phyloP scores from a whole-genome alignment of 1,140 invertebrate species.

The Drosophila sulfurigaster region DNA sequence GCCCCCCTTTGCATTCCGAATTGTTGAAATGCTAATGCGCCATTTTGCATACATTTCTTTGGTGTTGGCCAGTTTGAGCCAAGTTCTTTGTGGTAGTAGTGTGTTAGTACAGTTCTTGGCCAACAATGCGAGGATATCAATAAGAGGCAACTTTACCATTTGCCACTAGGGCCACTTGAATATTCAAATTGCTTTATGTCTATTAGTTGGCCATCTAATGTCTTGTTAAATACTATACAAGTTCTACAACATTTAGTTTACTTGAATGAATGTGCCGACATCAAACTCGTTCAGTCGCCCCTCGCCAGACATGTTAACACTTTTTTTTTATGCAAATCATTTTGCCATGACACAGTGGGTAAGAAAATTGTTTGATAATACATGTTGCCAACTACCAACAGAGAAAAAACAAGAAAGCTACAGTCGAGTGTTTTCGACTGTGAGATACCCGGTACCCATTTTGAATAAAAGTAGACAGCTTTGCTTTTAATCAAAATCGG shows the following conservation, averaged over 20 bases:
- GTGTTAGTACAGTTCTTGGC: slow-evolving; percentile 15
- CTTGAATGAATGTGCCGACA: neutral
- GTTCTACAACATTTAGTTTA: neutral
- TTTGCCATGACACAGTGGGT: slow-evolving; percentile 37
- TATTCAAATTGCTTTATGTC: slow-evolving; percentile 23
- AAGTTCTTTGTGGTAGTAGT: neutral
- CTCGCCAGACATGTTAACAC: slow-evolving; percentile 16
- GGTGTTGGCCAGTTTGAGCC: slow-evolving; percentile 44
- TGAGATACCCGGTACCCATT: too few species aligned
- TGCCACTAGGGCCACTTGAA: slow-evolving; percentile 7
- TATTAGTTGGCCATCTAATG: slow-evolving; percentile 9
- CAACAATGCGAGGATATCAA: neutral
- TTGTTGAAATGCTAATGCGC: slow-evolving; percentile 82
- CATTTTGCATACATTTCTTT: slow-evolving; percentile 79
- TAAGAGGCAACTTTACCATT: neutral
- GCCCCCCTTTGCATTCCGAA: slow-evolving; percentile 37
- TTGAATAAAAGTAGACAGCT: too few species aligned
- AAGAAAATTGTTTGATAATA: slow-evolving; percentile 51
- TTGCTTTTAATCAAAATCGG: too few species aligned
- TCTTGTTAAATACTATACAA: neutral
- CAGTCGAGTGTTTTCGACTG: too few species aligned
- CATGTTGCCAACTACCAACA: slow-evolving; percentile 36
- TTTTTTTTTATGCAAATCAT: slow-evolving; percentile 71
- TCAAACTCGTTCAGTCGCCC: neutral
- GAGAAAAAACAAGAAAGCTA: neutral